Percentiles rank a stretch among this genome's conserved stretches.
Conservation (phyloP, 2,113 vertebrate genomes). For the Hippolais icterina region DNA sequence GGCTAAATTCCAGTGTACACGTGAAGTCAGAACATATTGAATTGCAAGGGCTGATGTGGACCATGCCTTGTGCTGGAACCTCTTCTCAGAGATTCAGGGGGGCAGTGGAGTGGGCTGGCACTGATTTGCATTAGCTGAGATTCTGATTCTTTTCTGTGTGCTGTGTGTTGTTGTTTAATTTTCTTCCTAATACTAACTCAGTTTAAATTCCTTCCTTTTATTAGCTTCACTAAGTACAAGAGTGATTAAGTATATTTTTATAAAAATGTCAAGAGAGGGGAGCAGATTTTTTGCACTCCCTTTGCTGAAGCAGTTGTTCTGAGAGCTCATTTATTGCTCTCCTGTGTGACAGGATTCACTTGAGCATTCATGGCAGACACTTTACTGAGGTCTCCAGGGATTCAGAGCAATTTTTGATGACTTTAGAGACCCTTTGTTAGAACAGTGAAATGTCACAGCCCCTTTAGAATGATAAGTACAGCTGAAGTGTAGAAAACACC, state of each 20-base stretch:
- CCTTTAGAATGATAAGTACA: background rate
- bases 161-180: background rate
- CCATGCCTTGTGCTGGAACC: background rate
- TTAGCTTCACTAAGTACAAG: background rate
- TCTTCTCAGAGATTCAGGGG: background rate
- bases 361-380: background rate
- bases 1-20: background rate
- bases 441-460: constrained; percentile 30
- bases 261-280: background rate
- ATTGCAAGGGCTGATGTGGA: background rate
- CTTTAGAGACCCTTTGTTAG: constrained; percentile 16
- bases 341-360: background rate
- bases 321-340: background rate
- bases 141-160: background rate
- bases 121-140: background rate
- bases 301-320: constrained; percentile 5
- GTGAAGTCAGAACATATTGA: background rate
- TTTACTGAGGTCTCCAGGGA: background rate
- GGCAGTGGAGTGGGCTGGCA: background rate
- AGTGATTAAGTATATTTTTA: background rate
- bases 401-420: background rate
- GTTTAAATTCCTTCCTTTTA: background rate
- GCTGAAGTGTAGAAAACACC: background rate
- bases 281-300: background rate
- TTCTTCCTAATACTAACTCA: background rate